These are phyloP conservation scores for Drosophila sordidula DNA, from an alignment of 2,888 invertebrate species.

Conservation along the genomic window DNA sequence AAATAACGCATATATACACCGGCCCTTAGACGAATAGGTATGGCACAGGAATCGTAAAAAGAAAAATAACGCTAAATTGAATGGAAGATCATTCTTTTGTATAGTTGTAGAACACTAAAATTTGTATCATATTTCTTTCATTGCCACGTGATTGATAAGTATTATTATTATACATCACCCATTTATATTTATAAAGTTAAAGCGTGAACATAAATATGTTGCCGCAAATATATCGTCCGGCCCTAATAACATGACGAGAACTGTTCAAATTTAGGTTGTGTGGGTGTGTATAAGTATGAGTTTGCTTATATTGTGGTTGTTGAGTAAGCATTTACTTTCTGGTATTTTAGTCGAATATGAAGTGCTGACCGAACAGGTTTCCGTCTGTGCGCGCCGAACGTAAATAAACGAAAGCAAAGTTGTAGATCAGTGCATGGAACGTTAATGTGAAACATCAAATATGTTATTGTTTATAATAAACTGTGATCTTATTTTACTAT, in stretches of 20 bases:
- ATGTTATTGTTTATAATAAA: slow-evolving; percentile 3
- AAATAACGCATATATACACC: slow-evolving; percentile 2
- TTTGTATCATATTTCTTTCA: no score
- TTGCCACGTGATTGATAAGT: no score
- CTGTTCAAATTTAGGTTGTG: slow-evolving; percentile 8
- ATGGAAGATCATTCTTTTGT: no score
- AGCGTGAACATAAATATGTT: no score
- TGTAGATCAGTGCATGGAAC: neutral
- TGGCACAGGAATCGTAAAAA: neutral
- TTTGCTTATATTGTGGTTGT: slow-evolving; percentile 48
- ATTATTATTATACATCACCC: no score
- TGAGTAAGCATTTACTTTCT: slow-evolving; percentile 57
- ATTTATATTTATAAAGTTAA: no score
- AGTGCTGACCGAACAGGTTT: slow-evolving; percentile 58
- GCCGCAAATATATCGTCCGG: neutral
- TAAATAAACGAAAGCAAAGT: slow-evolving; percentile 1
- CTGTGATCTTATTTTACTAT: slow-evolving; percentile 25
- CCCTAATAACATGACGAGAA: neutral
- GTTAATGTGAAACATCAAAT: slow-evolving; percentile 8
- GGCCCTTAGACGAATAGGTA: neutral
- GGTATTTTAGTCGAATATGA: slow-evolving; percentile 62
- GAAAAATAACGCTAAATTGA: no score
- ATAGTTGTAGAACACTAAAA: no score
- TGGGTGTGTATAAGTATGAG: slow-evolving; percentile 24
- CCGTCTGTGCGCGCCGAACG: slow-evolving; percentile 6